phyloP scores from a whole-genome alignment of 1,140 invertebrate species.

The Meloidogyne exigua region DNA sequence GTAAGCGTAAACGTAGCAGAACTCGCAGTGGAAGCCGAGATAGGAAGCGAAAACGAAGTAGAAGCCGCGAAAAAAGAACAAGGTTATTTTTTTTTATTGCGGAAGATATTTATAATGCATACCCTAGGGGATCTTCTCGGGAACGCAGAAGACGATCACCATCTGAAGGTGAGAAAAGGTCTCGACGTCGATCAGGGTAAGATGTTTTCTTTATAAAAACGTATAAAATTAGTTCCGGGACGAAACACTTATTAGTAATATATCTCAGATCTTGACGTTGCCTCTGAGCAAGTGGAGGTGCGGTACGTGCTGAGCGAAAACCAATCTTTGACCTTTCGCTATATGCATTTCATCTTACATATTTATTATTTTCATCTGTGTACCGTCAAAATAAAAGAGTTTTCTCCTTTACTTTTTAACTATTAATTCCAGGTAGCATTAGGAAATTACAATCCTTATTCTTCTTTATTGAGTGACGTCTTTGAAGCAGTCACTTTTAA shows the following conservation, averaged over 20 bases:
- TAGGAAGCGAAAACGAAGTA: slow-evolving; percentile 35
- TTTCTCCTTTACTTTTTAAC: not conserved
- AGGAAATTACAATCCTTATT: not conserved
- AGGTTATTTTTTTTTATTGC: slow-evolving; percentile 26
- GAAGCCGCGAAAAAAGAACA: slow-evolving; percentile 38
- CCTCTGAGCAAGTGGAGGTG: not conserved
- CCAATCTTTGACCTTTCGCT: not conserved
- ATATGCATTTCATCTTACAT: not conserved
- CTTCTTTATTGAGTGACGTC: not conserved
- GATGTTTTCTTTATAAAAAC: not conserved
- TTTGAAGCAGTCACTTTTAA: not conserved
- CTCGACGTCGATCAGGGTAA: slow-evolving; percentile 33
- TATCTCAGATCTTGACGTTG: slow-evolving; percentile 14
- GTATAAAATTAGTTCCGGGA: slow-evolving; percentile 20
- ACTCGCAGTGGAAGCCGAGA: slow-evolving; percentile 21
- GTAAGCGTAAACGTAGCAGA: slow-evolving; percentile 22
- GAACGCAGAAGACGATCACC: slow-evolving; percentile 31
- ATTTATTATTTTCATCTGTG: not conserved
- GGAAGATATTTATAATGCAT: too few relatives aligned
- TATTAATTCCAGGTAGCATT: not conserved
- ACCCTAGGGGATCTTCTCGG: too few relatives aligned
- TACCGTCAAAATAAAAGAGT: not conserved
- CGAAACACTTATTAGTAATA: not conserved
- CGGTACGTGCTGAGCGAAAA: not conserved
- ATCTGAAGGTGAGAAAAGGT: slow-evolving; percentile 22